Evolutionary conservation across 1,140 invertebrate species (phyloP).

Genomic region (Cyclargus thomasi): DNA sequence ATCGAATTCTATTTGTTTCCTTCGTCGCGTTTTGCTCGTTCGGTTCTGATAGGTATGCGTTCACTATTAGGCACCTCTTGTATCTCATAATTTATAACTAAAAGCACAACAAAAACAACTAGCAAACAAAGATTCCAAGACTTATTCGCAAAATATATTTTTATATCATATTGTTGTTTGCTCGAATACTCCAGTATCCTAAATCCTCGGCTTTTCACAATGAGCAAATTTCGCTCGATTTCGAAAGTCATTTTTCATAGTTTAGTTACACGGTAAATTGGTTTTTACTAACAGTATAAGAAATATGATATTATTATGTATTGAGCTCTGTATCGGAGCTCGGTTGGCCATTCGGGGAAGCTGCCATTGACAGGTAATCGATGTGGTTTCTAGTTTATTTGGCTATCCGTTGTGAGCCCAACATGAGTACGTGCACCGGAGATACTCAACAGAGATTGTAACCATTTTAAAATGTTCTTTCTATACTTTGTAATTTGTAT

Average conservation of each 20-base stretch:
- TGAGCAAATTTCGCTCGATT: neutral
- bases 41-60: too few species aligned
- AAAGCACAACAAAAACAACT: too few species aligned
- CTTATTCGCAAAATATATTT: too few species aligned
- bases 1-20: too few species aligned
- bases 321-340: constrained; percentile 39
- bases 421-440: constrained; percentile 60
- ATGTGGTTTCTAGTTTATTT: constrained; percentile 72
- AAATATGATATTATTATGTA: constrained; percentile 37
- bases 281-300: constrained; percentile 18
- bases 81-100: too few species aligned
- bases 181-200: neutral
- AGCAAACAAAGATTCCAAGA: too few species aligned
- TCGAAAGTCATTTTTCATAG: constrained; percentile 16
- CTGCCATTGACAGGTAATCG: constrained; percentile 71
- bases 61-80: too few species aligned
- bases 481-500: too few species aligned
- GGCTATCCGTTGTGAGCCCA: constrained; percentile 65
- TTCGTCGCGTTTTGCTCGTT: too few species aligned
- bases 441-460: constrained; percentile 16
- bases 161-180: too few species aligned
- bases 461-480: neutral
- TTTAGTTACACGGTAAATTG: constrained; percentile 16
- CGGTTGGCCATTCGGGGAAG: constrained; percentile 52
- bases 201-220: neutral